Percentiles rank a stretch among this genome's conserved stretches.
Conservation (phyloP, 2,797 vertebrate genomes). For the Rousettus madagascariensis region DNA sequence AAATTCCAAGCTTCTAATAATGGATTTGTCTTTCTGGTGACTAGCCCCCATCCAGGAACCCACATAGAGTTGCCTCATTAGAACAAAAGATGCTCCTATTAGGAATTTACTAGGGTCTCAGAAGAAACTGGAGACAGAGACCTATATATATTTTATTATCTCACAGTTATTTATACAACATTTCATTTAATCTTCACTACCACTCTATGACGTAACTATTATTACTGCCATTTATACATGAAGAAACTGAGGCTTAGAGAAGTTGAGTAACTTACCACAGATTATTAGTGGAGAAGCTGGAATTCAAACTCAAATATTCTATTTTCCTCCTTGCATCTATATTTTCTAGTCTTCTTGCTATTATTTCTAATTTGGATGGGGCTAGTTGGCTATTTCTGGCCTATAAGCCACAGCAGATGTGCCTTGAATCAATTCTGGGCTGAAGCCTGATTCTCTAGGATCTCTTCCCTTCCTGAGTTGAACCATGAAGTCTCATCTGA, state of each 20-base stretch:
- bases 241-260: neutral
- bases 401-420: neutral
- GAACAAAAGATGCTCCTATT: neutral
- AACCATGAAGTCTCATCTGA: neutral
- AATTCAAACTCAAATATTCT: neutral
- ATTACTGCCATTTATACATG: neutral
- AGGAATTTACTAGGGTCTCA: neutral
- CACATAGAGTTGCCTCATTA: neutral
- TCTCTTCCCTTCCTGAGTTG: neutral
- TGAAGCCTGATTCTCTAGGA: neutral
- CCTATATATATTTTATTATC: neutral
- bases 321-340: accelerated
- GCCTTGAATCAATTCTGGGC: neutral
- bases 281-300: neutral
- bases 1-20: neutral
- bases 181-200: neutral
- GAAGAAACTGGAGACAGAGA: neutral
- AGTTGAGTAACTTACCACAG: neutral
- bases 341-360: neutral
- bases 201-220: neutral
- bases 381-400: neutral
- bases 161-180: neutral
- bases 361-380: neutral
- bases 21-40: neutral
- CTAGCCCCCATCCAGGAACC: neutral